phyloP scores from a whole-genome alignment of 2,113 vertebrate species.

The Microtus montanus region DNA sequence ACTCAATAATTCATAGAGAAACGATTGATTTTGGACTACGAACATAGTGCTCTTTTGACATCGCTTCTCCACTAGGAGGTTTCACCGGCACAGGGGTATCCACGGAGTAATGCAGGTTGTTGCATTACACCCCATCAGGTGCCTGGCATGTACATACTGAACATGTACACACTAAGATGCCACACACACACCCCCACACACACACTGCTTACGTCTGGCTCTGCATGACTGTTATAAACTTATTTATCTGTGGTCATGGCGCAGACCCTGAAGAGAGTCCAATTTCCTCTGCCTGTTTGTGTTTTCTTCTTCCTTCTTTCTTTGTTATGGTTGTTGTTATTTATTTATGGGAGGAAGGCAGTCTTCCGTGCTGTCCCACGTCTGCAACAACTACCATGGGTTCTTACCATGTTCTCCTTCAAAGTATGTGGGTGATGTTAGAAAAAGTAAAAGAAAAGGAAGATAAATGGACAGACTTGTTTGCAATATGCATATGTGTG shows the following conservation, averaged over 20 bases:
- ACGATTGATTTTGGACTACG: slow-evolving; percentile 88
- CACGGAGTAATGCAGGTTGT: neutral
- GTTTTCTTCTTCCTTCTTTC: neutral
- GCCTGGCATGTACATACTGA: neutral
- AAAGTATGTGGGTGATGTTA: neutral
- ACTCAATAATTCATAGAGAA: slow-evolving; percentile 92
- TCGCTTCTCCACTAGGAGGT: slow-evolving; percentile 83
- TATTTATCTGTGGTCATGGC: neutral
- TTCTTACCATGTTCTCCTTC: neutral
- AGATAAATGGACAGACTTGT: neutral
- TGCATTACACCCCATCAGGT: neutral
- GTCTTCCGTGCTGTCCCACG: neutral
- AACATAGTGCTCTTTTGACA: slow-evolving; percentile 82
- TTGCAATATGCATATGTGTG: neutral
- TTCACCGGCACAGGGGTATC: slow-evolving; percentile 80
- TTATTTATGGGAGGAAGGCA: slow-evolving; percentile 1
- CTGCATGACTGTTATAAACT: neutral
- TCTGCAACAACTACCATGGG: neutral
- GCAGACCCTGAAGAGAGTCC: neutral
- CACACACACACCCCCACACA: neutral
- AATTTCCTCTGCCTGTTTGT: neutral
- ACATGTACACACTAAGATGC: neutral
- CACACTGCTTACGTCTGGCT: neutral
- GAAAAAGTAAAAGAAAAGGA: neutral
- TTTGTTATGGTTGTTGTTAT: neutral